Evolutionary conservation across 2,888 invertebrate genomes (phyloP).

Genomic region (Lepetodrilus schrolli): DNA sequence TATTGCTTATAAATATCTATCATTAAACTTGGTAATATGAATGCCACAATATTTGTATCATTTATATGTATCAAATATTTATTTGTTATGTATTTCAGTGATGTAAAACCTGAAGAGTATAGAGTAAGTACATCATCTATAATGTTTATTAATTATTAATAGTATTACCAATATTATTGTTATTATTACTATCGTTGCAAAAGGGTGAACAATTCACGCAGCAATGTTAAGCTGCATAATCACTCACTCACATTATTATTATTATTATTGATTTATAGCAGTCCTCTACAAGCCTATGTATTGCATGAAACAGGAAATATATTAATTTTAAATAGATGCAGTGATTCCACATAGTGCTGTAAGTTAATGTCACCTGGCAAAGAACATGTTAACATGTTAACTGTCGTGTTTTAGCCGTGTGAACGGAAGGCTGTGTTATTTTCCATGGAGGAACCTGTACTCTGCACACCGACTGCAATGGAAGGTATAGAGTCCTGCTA

Average conservation of each 20-base stretch:
- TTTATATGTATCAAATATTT: not conserved
- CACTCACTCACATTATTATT: no score
- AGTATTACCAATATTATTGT: no score
- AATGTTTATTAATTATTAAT: no score
- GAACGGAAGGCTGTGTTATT: slow-evolving; percentile 71
- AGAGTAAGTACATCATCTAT: slow-evolving; percentile 48
- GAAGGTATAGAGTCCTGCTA: slow-evolving; percentile 31
- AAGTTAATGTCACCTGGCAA: no score
- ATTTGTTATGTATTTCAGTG: slow-evolving; percentile 64
- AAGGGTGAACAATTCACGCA: no score
- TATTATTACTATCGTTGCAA: no score
- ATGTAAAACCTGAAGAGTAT: slow-evolving; percentile 63
- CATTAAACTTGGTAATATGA: not conserved
- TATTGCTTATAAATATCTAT: not conserved
- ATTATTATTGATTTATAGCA: no score
- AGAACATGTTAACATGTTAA: not conserved
- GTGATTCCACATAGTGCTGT: no score
- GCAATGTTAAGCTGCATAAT: no score
- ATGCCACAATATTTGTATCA: not conserved
- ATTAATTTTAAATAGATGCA: no score
- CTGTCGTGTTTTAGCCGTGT: slow-evolving; percentile 66
- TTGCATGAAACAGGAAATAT: no score
- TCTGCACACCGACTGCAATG: slow-evolving; percentile 28
- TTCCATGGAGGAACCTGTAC: slow-evolving; percentile 79
- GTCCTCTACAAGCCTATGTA: not conserved